These are phyloP conservation scores for Sebastes ruberrimus DNA, from an alignment of 2,797 vertebrate genomes.

Conservation along the genomic window DNA sequence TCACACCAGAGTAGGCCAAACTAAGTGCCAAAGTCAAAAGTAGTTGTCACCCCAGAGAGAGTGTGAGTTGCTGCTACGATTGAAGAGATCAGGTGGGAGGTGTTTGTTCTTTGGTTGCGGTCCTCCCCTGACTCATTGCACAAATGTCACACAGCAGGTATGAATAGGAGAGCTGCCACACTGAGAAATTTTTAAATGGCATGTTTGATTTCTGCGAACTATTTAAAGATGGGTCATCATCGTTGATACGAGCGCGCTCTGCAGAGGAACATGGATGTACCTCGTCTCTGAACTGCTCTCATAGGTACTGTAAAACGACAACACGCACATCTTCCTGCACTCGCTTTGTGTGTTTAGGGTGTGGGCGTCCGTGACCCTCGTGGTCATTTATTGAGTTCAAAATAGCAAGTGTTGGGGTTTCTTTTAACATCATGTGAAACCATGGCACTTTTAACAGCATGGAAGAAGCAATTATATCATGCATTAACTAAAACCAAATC, in stretches of 20 bases:
- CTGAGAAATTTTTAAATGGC: constrained; percentile 27
- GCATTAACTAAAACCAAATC: not conserved
- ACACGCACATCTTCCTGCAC: constrained; percentile 38
- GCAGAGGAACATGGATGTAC: constrained; percentile 51
- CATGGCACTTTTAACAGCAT: not conserved
- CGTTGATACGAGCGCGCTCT: constrained; percentile 1
- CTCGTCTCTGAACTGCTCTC: constrained; percentile 50
- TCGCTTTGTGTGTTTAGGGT: constrained; percentile 34
- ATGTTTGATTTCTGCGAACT: constrained; percentile 30
- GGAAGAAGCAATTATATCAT: not conserved
- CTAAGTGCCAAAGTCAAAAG: constrained; percentile 23
- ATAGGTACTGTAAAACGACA: constrained; percentile 69
- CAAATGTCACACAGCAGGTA: constrained; percentile 74
- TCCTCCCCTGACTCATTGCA: constrained; percentile 78
- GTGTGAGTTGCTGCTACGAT: constrained; percentile 35
- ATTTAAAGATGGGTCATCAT: constrained; percentile 3
- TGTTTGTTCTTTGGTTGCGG: constrained; percentile 78
- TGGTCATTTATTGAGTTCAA: constrained; percentile 51
- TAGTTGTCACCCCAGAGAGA: constrained; percentile 1
- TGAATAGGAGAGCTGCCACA: constrained; percentile 47
- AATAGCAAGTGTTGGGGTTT: constrained; percentile 31
- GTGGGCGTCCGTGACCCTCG: constrained; percentile 46
- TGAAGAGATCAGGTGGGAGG: constrained; percentile 79
- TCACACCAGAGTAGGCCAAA: constrained; percentile 29
- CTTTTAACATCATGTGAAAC: constrained; percentile 18